phyloP scores from a whole-genome alignment of 2,888 invertebrate genomes.

The Athalia rosae region DNA sequence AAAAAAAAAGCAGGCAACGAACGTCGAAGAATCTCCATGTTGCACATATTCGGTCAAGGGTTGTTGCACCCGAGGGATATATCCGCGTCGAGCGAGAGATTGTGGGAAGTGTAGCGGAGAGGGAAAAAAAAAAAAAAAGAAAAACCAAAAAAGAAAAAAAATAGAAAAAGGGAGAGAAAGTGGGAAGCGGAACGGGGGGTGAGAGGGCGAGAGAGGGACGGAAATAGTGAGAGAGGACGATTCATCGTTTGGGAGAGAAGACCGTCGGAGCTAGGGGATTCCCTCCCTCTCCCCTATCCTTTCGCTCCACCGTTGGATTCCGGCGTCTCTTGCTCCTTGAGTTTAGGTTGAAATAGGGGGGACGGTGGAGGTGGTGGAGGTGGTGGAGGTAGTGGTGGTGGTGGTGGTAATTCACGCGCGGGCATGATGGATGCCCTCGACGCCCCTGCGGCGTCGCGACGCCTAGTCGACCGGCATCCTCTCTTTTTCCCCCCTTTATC shows the following conservation, averaged over 20 bases:
- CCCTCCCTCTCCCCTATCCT: neutral
- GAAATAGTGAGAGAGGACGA: conserved; percentile 48
- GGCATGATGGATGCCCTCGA: conserved; percentile 70
- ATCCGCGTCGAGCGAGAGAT: too few species aligned
- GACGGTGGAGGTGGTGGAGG: conserved; percentile 61
- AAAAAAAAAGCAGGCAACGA: too few species aligned
- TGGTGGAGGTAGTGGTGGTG: conserved; percentile 46
- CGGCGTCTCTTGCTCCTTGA: conserved; percentile 53
- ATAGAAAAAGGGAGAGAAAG: conserved; percentile 45
- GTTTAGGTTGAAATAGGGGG: conserved; percentile 50
- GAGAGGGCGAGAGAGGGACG: conserved; percentile 48
- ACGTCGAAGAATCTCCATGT: too few species aligned
- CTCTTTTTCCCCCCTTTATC: neutral
- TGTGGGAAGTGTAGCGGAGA: conserved; percentile 4
- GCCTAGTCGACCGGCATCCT: conserved; percentile 59
- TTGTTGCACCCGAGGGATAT: too few species aligned
- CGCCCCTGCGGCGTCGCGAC: conserved; percentile 69
- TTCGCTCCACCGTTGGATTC: conserved; percentile 50
- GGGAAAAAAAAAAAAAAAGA: conserved; percentile 13
- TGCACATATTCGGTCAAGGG: too few species aligned
- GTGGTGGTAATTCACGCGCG: conserved; percentile 69
- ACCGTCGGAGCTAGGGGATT: conserved; percentile 5
- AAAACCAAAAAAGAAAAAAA: conserved; percentile 12
- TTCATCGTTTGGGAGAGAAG: conserved; percentile 40
- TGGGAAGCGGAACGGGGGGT: conserved; percentile 29